phyloP scores from a whole-genome alignment of 1,140 invertebrate species.

The Vanessa atalanta region DNA sequence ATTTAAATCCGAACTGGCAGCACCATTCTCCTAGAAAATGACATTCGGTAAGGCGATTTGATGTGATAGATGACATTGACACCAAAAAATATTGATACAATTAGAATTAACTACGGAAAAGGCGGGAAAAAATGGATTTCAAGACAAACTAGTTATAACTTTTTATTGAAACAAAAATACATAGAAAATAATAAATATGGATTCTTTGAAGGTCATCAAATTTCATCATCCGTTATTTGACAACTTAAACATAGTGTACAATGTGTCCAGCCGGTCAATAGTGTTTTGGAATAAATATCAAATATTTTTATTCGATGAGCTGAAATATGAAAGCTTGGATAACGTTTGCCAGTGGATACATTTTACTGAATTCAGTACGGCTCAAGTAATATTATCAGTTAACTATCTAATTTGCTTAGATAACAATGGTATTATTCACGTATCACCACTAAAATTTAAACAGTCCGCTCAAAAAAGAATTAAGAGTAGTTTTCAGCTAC shows the following conservation, averaged over 20 bases:
- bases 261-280: slow-evolving; percentile 39
- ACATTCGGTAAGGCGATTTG: too few species aligned
- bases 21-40: too few species aligned
- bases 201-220: slow-evolving; percentile 3
- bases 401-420: slow-evolving; percentile 63
- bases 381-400: slow-evolving; percentile 43
- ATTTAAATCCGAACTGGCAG: too few species aligned
- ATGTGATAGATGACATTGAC: neutral
- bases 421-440: slow-evolving; percentile 47
- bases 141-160: neutral
- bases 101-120: neutral
- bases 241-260: slow-evolving; percentile 52
- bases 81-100: neutral
- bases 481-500: slow-evolving; percentile 48
- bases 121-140: slow-evolving; percentile 8
- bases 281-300: slow-evolving; percentile 67
- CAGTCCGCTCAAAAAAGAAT: slow-evolving; percentile 49
- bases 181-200: neutral
- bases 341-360: slow-evolving; percentile 26
- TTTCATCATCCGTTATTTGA: slow-evolving; percentile 37
- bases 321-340: slow-evolving; percentile 43
- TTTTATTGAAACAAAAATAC: neutral
- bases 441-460: slow-evolving; percentile 58
- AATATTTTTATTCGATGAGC: slow-evolving; percentile 59
- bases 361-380: slow-evolving; percentile 52